phyloP scores from a whole-genome alignment of 1,140 invertebrate species.

The Leptinotarsa texana region DNA sequence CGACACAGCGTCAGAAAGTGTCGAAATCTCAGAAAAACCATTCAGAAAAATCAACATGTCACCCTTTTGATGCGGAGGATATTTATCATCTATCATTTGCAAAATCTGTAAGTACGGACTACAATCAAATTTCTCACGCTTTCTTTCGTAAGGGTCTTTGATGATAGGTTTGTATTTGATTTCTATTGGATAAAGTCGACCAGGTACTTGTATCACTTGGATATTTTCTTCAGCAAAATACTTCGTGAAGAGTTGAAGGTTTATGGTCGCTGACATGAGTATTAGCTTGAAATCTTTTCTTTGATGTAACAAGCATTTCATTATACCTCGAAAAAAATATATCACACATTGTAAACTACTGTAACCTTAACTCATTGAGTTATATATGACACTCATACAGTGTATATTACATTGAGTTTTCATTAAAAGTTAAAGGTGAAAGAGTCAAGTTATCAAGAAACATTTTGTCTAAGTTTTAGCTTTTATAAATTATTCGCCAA shows the following conservation, averaged over 20 bases:
- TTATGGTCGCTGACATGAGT: slow-evolving; percentile 99
- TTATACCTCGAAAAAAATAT: slow-evolving; percentile 42
- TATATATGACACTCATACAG: no score
- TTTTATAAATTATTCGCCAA: not conserved
- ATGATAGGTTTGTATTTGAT: slow-evolving; percentile 83
- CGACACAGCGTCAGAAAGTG: slow-evolving; percentile 84
- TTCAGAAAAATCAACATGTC: slow-evolving; percentile 96
- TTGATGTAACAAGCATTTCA: slow-evolving; percentile 70
- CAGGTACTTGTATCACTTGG: slow-evolving; percentile 85
- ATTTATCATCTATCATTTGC: slow-evolving; percentile 90
- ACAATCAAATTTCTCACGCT: slow-evolving; percentile 80
- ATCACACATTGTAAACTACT: not conserved
- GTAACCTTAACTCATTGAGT: no score
- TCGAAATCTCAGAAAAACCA: slow-evolving; percentile 93
- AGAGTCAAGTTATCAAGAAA: no score
- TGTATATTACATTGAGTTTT: no score
- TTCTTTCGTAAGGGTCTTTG: slow-evolving; percentile 69
- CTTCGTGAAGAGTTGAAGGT: slow-evolving; percentile 87
- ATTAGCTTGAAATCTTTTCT: slow-evolving; percentile 86
- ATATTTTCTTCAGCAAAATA: slow-evolving; percentile 86
- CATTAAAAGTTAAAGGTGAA: no score
- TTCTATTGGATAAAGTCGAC: slow-evolving; percentile 90
- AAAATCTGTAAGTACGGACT: slow-evolving; percentile 91
- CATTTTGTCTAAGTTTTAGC: not conserved
- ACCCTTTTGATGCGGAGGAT: slow-evolving; percentile 82